Evolutionary conservation across 1,140 invertebrate genomes (phyloP).

Genomic region (Panagrolaimus sp.): DNA sequence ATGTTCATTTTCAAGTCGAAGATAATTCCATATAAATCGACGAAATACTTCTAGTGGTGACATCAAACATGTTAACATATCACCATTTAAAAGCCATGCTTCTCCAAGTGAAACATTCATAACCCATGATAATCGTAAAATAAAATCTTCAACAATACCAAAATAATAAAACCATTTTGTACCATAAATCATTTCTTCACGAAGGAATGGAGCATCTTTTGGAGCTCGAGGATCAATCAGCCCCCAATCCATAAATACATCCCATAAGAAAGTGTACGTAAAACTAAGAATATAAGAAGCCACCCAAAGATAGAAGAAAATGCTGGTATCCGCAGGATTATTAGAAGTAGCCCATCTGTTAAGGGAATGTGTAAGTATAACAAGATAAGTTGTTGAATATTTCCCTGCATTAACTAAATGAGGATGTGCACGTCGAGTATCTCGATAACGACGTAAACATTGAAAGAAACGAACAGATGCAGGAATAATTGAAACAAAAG

Average conservation of each 20-base stretch:
- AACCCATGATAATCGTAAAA: constrained; percentile 83
- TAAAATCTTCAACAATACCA: constrained; percentile 88
- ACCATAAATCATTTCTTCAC: constrained; percentile 68
- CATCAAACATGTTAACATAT: constrained; percentile 80
- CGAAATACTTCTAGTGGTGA: constrained; percentile 89
- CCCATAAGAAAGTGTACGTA: constrained; percentile 79
- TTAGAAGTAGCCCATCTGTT: constrained; percentile 60
- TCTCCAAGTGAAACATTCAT: constrained; percentile 79
- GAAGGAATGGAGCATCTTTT: constrained; percentile 66
- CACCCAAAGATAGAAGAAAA: constrained; percentile 57
- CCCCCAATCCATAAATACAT: constrained; percentile 97
- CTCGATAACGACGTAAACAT: constrained; percentile 81
- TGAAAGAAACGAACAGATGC: constrained; percentile 97
- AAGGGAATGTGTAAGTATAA: constrained; percentile 63
- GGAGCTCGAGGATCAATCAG: constrained; percentile 76
- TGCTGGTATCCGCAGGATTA: constrained; percentile 32
- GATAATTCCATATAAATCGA: constrained; percentile 98
- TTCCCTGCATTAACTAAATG: constrained; percentile 95
- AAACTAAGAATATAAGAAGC: constrained; percentile 53
- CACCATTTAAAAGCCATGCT: constrained; percentile 70
- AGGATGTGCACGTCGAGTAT: constrained; percentile 74
- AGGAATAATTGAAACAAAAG: constrained; percentile 80
- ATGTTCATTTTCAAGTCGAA: constrained; percentile 97
- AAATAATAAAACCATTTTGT: constrained; percentile 79
- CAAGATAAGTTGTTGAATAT: constrained; percentile 92